phyloP scores from a whole-genome alignment of 2,797 vertebrate species.

The Melanotaenia maccullochi region DNA sequence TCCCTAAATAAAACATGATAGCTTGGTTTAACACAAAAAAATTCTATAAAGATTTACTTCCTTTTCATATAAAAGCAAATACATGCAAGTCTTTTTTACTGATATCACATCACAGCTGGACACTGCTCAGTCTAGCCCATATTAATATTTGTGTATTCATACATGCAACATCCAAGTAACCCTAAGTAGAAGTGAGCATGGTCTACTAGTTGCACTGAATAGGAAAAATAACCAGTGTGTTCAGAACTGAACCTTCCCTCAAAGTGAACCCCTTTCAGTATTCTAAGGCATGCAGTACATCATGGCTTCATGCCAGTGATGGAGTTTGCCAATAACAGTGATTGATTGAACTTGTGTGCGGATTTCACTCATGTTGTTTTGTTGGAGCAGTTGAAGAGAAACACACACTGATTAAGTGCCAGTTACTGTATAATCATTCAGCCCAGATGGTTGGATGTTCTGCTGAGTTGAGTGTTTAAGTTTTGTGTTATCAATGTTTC shows the following conservation, averaged over 20 bases:
- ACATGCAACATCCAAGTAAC: slow-evolving; percentile 34
- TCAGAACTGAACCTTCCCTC: slow-evolving; percentile 38
- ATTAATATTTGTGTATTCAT: slow-evolving; percentile 54
- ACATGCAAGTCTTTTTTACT: no score
- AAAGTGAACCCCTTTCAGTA: slow-evolving; percentile 52
- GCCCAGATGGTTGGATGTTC: slow-evolving; percentile 60
- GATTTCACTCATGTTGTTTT: slow-evolving; percentile 59
- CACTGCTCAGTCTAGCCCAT: slow-evolving; percentile 35
- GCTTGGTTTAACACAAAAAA: slow-evolving; percentile 17
- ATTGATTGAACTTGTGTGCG: slow-evolving; percentile 58
- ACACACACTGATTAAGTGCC: slow-evolving; percentile 52
- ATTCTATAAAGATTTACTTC: slow-evolving; percentile 17
- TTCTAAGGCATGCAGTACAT: slow-evolving; percentile 47
- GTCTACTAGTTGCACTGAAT: slow-evolving; percentile 31
- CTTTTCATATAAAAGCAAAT: background rate
- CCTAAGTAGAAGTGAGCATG: slow-evolving; percentile 14
- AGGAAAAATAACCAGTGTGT: slow-evolving; percentile 23
- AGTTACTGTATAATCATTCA: slow-evolving; percentile 62
- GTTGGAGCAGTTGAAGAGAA: slow-evolving; percentile 55
- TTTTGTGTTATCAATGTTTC: slow-evolving; percentile 51
- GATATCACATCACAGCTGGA: slow-evolving; percentile 29
- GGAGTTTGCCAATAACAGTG: slow-evolving; percentile 60
- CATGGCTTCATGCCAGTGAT: slow-evolving; percentile 53
- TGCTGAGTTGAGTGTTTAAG: slow-evolving; percentile 61
- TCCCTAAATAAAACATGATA: slow-evolving; percentile 29